Evolutionary conservation across 2,797 vertebrate species (phyloP), one percentile per base, ranked within the genome.

Genomic region (Sebastes alutus): DNA sequence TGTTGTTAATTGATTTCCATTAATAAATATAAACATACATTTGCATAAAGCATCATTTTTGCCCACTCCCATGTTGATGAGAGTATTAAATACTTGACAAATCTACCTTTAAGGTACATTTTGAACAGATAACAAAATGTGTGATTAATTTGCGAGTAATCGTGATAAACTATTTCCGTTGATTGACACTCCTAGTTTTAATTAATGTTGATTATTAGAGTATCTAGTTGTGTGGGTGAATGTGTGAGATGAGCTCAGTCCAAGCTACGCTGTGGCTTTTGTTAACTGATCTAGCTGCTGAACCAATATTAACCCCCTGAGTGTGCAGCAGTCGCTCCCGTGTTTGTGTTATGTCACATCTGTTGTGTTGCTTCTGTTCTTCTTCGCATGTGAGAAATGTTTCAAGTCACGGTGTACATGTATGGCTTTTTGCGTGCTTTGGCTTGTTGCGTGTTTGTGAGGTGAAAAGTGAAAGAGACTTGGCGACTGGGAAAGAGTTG

Each of bases 401-500:
- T 77, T 84, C 3, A 7, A 22, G 58, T 38, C 25, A 11, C 5
- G 4, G 5, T 66, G 63, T 23, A 3, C 6, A 7, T 38, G 68
- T 8, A 14, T 23, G 56, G 11, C 38, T 72, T 63, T 46, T 69
- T 81, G 33, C 78, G 3, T 76, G 81, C 76, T 77, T 84, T 67
- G 38, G 82, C 87, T 71, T 81, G 80, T 85, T 79, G 76, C 42
- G 9, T 84, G 82, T 89, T 87, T 82, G 87, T 56, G 69, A 84
- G 73, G 74, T 80, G 69, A 83, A 85, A 81, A 89, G 88, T 81
- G 75, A 85, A 87, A 90, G 80, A 93, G 81, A 83, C 87, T 77
- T 8, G 4, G 73, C 77, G 88, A 90, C 91, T 90, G 88, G 87
- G 87, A 90, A 89, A 85, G 82, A 90, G 85, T 84, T 83, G 72